Base-by-base conservation (phyloP, 2,797 vertebrate species). In the Propithecus deckenii region DNA sequence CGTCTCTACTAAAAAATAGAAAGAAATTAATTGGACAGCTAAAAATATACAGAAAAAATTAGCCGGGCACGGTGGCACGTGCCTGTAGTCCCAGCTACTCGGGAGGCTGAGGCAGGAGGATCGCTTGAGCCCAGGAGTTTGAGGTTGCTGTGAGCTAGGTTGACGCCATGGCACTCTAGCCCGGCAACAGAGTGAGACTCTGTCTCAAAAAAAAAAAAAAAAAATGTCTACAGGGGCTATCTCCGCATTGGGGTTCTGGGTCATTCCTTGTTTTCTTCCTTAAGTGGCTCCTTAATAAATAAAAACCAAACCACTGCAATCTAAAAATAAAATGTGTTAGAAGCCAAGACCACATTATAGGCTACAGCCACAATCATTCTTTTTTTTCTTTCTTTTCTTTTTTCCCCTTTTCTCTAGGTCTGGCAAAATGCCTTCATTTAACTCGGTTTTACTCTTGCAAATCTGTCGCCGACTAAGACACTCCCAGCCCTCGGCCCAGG, bases 271-370 rank as follows among this genome's bases (percentile, higher is more conserved):
- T 81, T 93, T 86, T 48, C 80, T 38, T 79, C 91, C 95, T 96
- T 81, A 86, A 55, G 43, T 20, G 67, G 59, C 18, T 81, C 25
- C 75, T 93, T 76, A 89, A 76, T 91, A 88, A 96, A 96, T 75
- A 93, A 94, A 91, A 93, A 59, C 11, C 30, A 83, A 93, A 76
- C 71, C 65, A 23, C 88, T 11, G 7, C 28, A 32, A 48, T 50
- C 63, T 95, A 80, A 94, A 95, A 90, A 76, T 92, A 97, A 94
- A 92, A 57, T 0, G 2, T 11, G 14, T 28, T 43, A 9, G 50
- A 87, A 94, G 78, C 61, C 79, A 59, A 32, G 87, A 32, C 74
- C n/a, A 8, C 67, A 46, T 22, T 6, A 5, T 25, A 65, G 80
- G 46, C 28, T 32, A 11, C 17, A 7, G 63, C 10, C 59, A 55